phyloP scores from a whole-genome alignment of 2,113 vertebrate species.

The Coptodon rendalli region DNA sequence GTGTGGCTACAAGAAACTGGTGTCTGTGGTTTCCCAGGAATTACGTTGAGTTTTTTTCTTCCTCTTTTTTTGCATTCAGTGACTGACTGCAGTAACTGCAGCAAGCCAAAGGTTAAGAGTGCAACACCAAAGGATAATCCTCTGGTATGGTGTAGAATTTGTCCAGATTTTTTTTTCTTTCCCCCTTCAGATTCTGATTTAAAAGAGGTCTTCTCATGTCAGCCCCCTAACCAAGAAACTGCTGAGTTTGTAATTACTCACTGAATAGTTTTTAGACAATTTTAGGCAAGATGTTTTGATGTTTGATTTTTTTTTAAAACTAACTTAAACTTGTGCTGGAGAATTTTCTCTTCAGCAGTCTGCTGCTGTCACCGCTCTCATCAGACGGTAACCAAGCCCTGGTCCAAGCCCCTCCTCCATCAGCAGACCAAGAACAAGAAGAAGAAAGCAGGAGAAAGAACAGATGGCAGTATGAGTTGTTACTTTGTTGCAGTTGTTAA shows the following conservation, averaged over 20 bases:
- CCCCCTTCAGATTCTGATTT: background rate
- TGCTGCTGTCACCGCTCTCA: background rate
- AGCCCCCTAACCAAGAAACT: background rate
- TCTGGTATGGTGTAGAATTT: background rate
- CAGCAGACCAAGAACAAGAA: background rate
- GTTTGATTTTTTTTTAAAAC: background rate
- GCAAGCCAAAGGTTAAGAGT: background rate
- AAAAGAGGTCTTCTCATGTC: background rate
- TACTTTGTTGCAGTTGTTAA: background rate
- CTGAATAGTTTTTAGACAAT: background rate
- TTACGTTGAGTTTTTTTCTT: fast-evolving
- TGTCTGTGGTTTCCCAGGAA: background rate
- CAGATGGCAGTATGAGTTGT: fast-evolving
- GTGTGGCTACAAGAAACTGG: background rate
- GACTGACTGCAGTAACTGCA: background rate
- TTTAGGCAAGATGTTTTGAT: background rate
- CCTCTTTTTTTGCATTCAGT: background rate
- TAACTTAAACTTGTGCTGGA: background rate
- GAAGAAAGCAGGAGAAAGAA: background rate
- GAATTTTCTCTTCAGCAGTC: background rate
- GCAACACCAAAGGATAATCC: background rate
- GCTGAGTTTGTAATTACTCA: background rate
- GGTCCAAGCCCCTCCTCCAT: background rate
- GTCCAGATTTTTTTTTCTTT: background rate
- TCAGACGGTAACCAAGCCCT: background rate